Base-by-base conservation (phyloP, 2,797 vertebrate species). In the Triplophysa yarkandensis region DNA sequence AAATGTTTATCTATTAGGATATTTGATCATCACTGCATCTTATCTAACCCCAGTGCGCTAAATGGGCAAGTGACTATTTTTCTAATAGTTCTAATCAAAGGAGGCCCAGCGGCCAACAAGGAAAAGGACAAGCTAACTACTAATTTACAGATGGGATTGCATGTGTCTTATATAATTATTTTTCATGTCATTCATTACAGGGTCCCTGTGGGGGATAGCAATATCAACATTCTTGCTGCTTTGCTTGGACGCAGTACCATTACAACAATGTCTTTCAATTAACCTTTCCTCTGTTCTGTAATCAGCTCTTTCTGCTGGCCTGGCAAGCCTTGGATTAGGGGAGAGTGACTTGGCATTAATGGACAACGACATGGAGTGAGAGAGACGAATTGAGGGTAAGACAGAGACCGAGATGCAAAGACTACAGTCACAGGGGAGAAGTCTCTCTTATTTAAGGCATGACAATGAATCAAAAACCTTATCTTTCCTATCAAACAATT, bases 141-240 rank as follows among this genome's bases (percentile, higher is more conserved):
- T 87, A 41, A 87, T 90, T 87, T 87, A 74, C 81, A 82, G 71
- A 85, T 81, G 80, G 65, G 79, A 74, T 82, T 81, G 81, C 86
- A 86, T 85, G 85, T 73, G 85, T 87, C 82, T 85, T 85, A 85
- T 72, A 80, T 90, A 88, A 91, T 92, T 84, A 90, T 89, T 90
- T 88, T 85, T 86, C 87, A 91, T 87, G 82, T 86, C 82, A 81
- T 76, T 89, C 85, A 89, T 91, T 90, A 89, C 65, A 79, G 66
- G 44, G 23, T 87, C 87, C 81, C 84, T 68, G 52, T 39, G 72
- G 77, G 85, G 79, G 21, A 74, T 61, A 34, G 72, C 65, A 75
- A 60, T 48, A 75, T 76, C 74, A 77, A 77, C 65, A 76, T 44
- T 85, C 76, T 67, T 41, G 65, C 60, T 77, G 83, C 76, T 83